Evolutionary conservation across 2,113 vertebrate genomes (phyloP).

Genomic region (Poeciliopsis occidentalis): DNA sequence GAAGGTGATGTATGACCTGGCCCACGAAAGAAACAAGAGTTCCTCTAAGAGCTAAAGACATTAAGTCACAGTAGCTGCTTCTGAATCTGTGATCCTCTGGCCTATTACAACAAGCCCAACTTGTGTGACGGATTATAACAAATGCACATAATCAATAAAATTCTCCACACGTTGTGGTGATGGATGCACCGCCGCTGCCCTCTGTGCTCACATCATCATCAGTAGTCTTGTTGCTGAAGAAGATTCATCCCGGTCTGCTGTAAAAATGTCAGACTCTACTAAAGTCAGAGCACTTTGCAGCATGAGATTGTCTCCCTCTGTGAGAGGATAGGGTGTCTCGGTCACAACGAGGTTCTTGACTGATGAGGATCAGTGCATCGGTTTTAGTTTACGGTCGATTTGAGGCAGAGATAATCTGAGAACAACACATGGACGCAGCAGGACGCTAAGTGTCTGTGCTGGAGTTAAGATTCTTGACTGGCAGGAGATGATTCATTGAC

Average conservation of each 20-base stretch:
- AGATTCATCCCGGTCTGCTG: slow-evolving; percentile 49
- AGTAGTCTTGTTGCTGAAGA: slow-evolving; percentile 28
- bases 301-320: slow-evolving; percentile 43
- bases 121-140: slow-evolving; percentile 63
- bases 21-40: slow-evolving; percentile 35
- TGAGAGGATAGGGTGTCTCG: slow-evolving; percentile 52
- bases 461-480: slow-evolving; percentile 56
- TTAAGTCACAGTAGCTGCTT: slow-evolving; percentile 59
- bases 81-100: slow-evolving; percentile 31
- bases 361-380: slow-evolving; percentile 62
- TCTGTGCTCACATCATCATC: slow-evolving; percentile 56
- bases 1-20: slow-evolving; percentile 64
- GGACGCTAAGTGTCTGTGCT: slow-evolving; percentile 62
- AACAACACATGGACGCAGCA: slow-evolving; percentile 70
- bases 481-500: slow-evolving; percentile 53
- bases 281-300: slow-evolving; percentile 41
- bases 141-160: slow-evolving; percentile 67
- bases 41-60: slow-evolving; percentile 59
- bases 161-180: slow-evolving; percentile 51
- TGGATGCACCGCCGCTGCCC: slow-evolving; percentile 61
- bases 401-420: slow-evolving; percentile 49
- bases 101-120: slow-evolving; percentile 41
- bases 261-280: slow-evolving; percentile 52
- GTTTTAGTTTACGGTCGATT: slow-evolving; percentile 63
- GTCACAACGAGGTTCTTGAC: slow-evolving; percentile 65